phyloP scores from a whole-genome alignment of 2,888 invertebrate species.

The Habroteleia sp. region DNA sequence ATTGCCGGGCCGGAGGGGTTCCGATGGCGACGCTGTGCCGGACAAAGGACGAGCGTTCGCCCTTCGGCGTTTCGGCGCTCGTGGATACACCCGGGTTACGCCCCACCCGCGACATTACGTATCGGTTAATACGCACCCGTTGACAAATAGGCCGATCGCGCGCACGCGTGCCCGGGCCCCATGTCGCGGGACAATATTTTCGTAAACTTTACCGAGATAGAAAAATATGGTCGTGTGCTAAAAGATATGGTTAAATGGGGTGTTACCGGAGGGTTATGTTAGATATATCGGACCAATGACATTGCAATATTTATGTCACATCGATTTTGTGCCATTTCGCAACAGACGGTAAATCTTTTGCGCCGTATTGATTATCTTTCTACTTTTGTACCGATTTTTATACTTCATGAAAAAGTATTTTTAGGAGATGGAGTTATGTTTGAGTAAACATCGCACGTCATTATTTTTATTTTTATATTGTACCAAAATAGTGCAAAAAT shows the following conservation, averaged over 20 bases:
- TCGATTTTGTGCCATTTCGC: background rate
- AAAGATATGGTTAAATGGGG: no score
- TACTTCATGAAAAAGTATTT: no score
- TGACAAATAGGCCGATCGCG: slow-evolving; percentile 54
- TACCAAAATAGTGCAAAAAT: no score
- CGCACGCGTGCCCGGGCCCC: slow-evolving; percentile 17
- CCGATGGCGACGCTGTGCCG: background rate
- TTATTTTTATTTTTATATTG: no score
- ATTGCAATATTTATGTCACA: background rate
- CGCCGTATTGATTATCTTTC: no score
- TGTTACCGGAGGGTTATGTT: background rate
- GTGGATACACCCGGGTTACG: slow-evolving; percentile 46
- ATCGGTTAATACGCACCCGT: slow-evolving; percentile 54
- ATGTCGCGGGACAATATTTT: slow-evolving; percentile 45
- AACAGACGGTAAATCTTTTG: no score
- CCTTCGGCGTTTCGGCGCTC: background rate
- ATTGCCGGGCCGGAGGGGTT: slow-evolving; percentile 1
- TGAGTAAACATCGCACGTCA: no score
- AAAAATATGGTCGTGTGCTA: slow-evolving; percentile 22
- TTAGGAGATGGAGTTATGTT: no score
- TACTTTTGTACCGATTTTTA: no score
- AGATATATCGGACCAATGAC: background rate
- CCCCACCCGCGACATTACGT: slow-evolving; percentile 38
- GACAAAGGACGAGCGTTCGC: background rate
- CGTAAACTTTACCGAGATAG: slow-evolving; percentile 22